Base-by-base conservation (phyloP, 2,888 invertebrate genomes). In the Ormyrus labotus region DNA sequence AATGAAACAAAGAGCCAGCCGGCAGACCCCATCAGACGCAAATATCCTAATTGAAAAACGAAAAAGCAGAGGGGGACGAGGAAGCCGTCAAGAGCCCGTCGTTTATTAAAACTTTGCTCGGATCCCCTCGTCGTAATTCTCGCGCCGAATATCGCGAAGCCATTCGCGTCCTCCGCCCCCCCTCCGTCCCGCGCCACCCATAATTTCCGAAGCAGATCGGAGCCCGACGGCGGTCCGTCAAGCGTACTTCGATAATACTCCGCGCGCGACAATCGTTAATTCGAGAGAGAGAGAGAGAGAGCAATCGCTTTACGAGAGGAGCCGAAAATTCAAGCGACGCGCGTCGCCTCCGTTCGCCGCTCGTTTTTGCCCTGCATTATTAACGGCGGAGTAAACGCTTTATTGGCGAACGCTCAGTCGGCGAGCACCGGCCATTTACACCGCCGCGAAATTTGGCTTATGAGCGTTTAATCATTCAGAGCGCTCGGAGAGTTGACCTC, bases 391-490 rank as follows among this genome's bases (percentile, higher is more conserved):
- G 67, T 79, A 73, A 82, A 76, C 76, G 76, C 76, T 82, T 82
- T 82, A 81, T 81, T 79, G 80, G 79, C 69, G 13, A 13, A 13
- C 72, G 53, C 47, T 13, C 13, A 11, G 57, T 2, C n/a, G 19
- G 19, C 64, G 50, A 53, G 53, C 34, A 13, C 10, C 45, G 69
- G 47, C 76, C 73, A 71, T 82, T 82, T 82, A 77, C 77, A 73
- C 73, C 60, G 50, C 77, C 79, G 65, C 79, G 73, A 82, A 81
- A 80, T 80, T 79, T 73, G 13, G 34, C 76, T 71, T 72, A 45
- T 58, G 50, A 60, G 72, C 69, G 71, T 76, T 81, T 81, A 79
- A 81, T 81, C 72, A 81, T 81, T 81, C 71, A 73, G 19, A 34
- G 51, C 19, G 19, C 19, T 19, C 19, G 19, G 13, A 13, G 19